Evolutionary conservation across 1,140 invertebrate species (phyloP), one percentile per base, ranked within the genome.

Genomic region (Bombus sylvicola): DNA sequence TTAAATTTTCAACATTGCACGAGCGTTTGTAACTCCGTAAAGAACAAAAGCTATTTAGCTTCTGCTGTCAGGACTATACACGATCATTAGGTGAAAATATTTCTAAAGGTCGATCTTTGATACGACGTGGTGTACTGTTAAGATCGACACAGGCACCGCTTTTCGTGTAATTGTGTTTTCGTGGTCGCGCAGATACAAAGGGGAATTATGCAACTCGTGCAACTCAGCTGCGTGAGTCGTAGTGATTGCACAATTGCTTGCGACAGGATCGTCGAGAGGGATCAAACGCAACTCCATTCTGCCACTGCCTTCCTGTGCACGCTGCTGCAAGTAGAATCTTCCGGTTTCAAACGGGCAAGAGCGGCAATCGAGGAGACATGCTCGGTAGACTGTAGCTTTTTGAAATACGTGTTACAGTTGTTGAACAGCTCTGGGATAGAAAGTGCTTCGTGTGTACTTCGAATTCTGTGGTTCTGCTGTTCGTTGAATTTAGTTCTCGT

Each of bases 151-250:
- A 87, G 78, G 81, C 64, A 81, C 83, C 79, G 73, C 86, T 85
- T 81, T 57, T 37, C 82, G 75, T 81, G 90, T 84, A 85, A 87
- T 83, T 69, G 87, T 83, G 83, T 91, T 91, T 90, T 86, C 83
- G 82, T 77, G 81, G 79, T 73, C 81, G 75, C 75, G 66, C 82
- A 72, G 62, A 85, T 79, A 89, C 89, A 90, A 91, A 72, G 85
- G 72, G 37, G 74, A 80, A 83, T 91, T 90, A 91, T 89, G 90
- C 87, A 91, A 91, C 80, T 69, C 68, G 84, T 73, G 41, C 81
- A 66, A 81, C 68, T 77, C 59, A 69, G 43, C 41, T 62, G 69
- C 47, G 75, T 71, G 82, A 41, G 53, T n/a, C 62, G 53, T 47
- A 57, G 69, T 41, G 74, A 89, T 90, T 90, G 81, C 82, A 80